These are phyloP conservation scores for Heliconius eleuchia DNA, from an alignment of 1,140 invertebrate species.

Conservation along the genomic window DNA sequence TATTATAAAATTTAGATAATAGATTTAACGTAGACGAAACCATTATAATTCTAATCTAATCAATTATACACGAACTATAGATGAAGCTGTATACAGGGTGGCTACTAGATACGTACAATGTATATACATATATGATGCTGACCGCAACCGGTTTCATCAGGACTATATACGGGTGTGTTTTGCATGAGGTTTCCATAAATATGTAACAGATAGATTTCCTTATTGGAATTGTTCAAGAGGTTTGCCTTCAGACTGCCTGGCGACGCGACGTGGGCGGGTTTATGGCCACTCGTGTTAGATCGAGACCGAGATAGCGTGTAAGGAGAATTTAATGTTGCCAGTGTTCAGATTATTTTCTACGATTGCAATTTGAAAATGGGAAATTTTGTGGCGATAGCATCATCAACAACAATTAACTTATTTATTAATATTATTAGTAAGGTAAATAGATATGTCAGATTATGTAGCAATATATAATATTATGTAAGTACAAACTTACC, in stretches of 20 bases:
- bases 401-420: background rate
- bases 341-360: constrained; percentile 26
- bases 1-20: too few species aligned
- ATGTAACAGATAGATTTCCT: constrained; percentile 45
- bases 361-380: constrained; percentile 15
- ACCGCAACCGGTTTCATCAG: constrained; percentile 27
- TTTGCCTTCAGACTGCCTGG: constrained; percentile 69
- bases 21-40: background rate
- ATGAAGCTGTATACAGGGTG: background rate
- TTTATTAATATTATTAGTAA: too few species aligned
- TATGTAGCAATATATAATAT: background rate
- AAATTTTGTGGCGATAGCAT: background rate
- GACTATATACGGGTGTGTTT: constrained; percentile 38
- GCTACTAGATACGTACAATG: too few species aligned
- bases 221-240: constrained; percentile 45
- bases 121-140: background rate
- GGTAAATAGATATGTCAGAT: background rate
- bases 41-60: constrained; percentile 3
- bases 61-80: background rate
- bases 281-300: constrained; percentile 30
- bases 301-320: constrained; percentile 21
- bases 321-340: constrained; percentile 29
- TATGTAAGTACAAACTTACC: background rate
- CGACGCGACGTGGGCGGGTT: constrained; percentile 50
- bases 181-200: constrained; percentile 53